Conservation (phyloP, 2,888 invertebrate species). For the Ptychoptera albimana region DNA sequence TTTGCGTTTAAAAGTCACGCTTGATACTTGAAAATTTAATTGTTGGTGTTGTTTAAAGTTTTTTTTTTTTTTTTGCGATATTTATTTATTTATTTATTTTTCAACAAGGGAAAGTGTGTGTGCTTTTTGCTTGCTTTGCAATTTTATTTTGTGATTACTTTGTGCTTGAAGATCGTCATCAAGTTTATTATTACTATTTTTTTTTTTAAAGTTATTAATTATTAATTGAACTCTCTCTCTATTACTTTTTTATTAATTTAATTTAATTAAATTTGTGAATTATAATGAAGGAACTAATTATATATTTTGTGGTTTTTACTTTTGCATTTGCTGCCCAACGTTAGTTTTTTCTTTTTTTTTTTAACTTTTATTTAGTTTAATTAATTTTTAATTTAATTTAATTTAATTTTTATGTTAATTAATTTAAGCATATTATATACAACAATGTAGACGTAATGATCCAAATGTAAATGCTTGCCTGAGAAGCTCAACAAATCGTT, state of each 20-base stretch:
- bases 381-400: background rate
- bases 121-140: background rate
- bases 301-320: conserved; percentile 1
- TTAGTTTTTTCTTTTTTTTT: conserved; percentile 6
- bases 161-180: background rate
- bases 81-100: conserved; percentile 10
- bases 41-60: too few species aligned
- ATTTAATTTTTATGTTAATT: background rate
- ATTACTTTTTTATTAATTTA: conserved; percentile 2
- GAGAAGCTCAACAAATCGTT: conserved; percentile 54
- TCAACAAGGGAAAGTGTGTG: too few species aligned
- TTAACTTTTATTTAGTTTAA: background rate
- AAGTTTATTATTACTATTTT: conserved; percentile 3
- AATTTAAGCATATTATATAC: conserved; percentile 50
- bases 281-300: conserved; percentile 4
- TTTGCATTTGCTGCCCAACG: conserved; percentile 5
- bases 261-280: background rate
- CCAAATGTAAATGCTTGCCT: conserved; percentile 57
- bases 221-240: conserved; percentile 3
- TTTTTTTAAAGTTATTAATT: background rate
- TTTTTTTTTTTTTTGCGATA: too few species aligned
- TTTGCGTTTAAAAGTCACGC: too few species aligned
- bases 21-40: too few species aligned
- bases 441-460: conserved; percentile 54
- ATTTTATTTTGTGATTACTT: background rate